phyloP scores from a whole-genome alignment of 2,888 invertebrate genomes.

The Branchellion lobata region DNA sequence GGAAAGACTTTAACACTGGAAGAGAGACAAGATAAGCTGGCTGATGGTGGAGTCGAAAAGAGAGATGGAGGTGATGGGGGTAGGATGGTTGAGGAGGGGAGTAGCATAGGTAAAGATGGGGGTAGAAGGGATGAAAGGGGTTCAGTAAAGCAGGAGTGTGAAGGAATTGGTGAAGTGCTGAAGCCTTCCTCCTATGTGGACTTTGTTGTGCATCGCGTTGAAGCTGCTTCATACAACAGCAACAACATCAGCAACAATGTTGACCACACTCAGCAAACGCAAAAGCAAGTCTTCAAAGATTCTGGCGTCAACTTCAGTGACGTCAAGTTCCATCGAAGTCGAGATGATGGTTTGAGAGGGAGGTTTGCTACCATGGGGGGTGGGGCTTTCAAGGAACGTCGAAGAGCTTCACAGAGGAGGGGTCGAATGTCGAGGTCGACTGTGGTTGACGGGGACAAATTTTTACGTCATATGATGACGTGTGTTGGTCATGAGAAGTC shows the following conservation, averaged over 20 bases:
- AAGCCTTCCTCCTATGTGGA: constrained; percentile 42
- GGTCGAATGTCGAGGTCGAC: constrained; percentile 3
- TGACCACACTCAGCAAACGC: neutral
- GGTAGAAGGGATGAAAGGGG: constrained; percentile 14
- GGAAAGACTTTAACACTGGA: neutral
- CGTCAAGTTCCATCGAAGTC: constrained; percentile 30
- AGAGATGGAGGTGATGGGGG: neutral
- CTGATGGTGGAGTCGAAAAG: neutral
- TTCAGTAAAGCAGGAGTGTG: constrained; percentile 1
- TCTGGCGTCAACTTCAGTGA: constrained; percentile 14
- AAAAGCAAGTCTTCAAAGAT: neutral
- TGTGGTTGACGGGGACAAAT: constrained; percentile 18
- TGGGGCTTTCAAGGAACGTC: constrained; percentile 20
- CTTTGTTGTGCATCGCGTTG: constrained; percentile 43
- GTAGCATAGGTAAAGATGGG: neutral
- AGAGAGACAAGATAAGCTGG: neutral
- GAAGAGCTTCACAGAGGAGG: constrained; percentile 25
- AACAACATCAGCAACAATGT: neutral
- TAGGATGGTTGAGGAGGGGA: neutral
- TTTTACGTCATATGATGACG: constrained; percentile 38
- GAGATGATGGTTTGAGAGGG: neutral
- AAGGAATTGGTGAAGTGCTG: constrained; percentile 38
- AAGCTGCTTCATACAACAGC: constrained; percentile 15
- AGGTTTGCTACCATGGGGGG: neutral
- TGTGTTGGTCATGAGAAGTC: constrained; percentile 20